Conservation (phyloP, 2,888 invertebrate genomes). For the Geophilus truncorum region DNA sequence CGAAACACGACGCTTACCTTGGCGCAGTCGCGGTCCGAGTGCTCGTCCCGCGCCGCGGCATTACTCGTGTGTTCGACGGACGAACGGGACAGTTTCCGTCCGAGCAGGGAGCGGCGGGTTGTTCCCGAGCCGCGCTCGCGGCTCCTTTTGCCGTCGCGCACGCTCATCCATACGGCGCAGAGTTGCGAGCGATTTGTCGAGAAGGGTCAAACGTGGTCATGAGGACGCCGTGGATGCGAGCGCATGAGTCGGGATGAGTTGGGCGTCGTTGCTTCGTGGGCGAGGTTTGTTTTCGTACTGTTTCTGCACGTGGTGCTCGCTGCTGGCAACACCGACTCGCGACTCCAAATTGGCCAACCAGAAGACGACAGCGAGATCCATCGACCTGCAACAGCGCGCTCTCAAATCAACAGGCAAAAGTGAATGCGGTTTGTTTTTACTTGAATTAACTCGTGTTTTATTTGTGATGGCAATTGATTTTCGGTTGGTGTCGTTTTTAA, state of each 20-base stretch:
- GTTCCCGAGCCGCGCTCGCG: not conserved
- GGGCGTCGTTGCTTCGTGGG: not conserved
- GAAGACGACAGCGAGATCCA: not conserved
- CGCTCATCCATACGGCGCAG: constrained; percentile 28
- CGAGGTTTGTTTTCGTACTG: not conserved
- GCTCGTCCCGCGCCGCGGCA: not conserved
- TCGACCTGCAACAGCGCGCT: not conserved
- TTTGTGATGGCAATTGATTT: too few species aligned
- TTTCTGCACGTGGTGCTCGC: not conserved
- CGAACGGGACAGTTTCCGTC: not conserved
- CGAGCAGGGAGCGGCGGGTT: constrained; percentile 27
- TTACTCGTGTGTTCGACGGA: constrained; percentile 14
- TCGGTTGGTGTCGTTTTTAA: too few species aligned
- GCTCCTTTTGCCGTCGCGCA: not conserved
- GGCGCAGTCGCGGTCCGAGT: not conserved
- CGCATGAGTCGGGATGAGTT: not conserved
- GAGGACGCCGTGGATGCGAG: not conserved
- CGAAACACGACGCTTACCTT: too few species aligned
- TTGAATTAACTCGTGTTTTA: not conserved
- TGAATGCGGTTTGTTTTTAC: not conserved
- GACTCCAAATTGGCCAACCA: constrained; percentile 4
- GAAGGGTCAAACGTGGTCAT: not conserved
- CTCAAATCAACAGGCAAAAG: not conserved
- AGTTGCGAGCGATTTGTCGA: not conserved
- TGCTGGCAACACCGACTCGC: not conserved